Conservation (phyloP, 2,113 vertebrate genomes). For the Pelodiscus sinensis region DNA sequence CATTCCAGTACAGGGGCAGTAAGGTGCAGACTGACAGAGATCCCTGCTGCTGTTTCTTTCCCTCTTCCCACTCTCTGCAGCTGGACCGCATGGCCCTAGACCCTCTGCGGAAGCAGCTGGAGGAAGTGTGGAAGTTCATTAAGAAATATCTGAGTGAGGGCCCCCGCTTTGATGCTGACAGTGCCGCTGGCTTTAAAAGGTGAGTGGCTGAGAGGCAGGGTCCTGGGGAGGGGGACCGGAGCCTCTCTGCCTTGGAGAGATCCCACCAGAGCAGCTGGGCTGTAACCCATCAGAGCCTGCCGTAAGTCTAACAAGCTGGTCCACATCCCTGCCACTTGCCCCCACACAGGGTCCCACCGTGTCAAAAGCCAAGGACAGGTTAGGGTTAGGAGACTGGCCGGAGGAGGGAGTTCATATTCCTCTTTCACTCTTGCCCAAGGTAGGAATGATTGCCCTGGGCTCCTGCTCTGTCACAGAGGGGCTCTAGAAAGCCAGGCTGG, state of each 20-base stretch:
- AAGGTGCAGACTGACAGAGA: background rate
- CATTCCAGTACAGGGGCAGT: background rate
- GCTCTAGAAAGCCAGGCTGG: background rate
- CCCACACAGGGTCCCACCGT: background rate
- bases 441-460: background rate
- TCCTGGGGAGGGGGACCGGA: background rate
- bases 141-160: slow-evolving; percentile 62
- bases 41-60: background rate
- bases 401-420: background rate
- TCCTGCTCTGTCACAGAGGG: background rate
- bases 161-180: slow-evolving; percentile 39
- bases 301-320: background rate
- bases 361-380: background rate
- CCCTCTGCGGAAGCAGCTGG: slow-evolving; percentile 60
- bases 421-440: background rate
- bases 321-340: background rate
- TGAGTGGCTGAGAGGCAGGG: background rate
- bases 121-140: slow-evolving; percentile 62
- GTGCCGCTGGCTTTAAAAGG: slow-evolving; percentile 65
- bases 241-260: background rate
- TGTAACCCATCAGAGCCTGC: background rate
- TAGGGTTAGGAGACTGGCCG: background rate
- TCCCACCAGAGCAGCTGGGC: background rate
- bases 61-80: slow-evolving; percentile 9
- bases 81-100: slow-evolving; percentile 61